Evolutionary conservation across 2,888 invertebrate genomes (phyloP), one percentile per base, ranked within the genome.

Genomic region (Andrena bicolor): DNA sequence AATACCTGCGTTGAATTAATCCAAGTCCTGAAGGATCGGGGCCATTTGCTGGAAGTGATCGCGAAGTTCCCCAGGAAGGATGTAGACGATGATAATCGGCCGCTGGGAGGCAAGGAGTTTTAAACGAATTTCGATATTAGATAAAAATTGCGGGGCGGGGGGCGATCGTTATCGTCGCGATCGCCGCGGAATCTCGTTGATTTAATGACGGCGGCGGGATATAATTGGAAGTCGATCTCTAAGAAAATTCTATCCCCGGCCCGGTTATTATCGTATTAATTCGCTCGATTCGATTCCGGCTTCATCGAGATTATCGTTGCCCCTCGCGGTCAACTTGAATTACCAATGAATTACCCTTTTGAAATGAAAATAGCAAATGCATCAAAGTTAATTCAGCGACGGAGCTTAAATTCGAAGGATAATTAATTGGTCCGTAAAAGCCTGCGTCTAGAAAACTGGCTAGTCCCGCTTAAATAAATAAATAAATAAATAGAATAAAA

Each of bases 151-250:
- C 70, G 51, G 58, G 41, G 41, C 41, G 56, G 64, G 53, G 53
- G 66, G 56, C 61, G 80, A 63, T 80, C 81, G 80, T 82, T 82
- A 82, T 80, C 81, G 74, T 30, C 13, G 20, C 60, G 61, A 56
- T 71, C 76, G 65, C 7, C 20, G 30, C 10, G 61, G 61, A 58
- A 56, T 56, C 56, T 71, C 48, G 66, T 53, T 66, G 64, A 81
- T 80, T 82, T 74, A 82, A 80, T 48, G 81, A 60, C 70, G 60
- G 13, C 51, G 75, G 49, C 65, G 70, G 70, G 71, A 71, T 82
- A 53, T 82, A 80, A 82, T 80, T 82, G 81, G 81, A 80, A 75
- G 70, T 70, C 81, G 81, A 80, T 80, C 70, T 53, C 60, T 58
- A 65, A 60, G 74, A 74, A 61, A 80, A 74, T 80, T 74, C 65